phyloP scores from a whole-genome alignment of 2,113 vertebrate genomes.

The Cyanoderma ruficeps region DNA sequence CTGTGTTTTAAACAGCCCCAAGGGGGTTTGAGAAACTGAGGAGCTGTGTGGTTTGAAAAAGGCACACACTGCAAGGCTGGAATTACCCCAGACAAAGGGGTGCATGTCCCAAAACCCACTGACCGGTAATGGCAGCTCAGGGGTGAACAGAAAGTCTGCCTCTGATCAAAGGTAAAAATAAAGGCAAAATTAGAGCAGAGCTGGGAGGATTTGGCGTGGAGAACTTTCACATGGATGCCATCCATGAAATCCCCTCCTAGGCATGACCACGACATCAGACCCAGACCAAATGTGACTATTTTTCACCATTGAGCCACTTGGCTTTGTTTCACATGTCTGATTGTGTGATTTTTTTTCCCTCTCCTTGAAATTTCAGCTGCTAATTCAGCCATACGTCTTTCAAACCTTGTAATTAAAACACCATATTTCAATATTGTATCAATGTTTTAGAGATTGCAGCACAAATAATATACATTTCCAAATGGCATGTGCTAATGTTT shows the following conservation, averaged over 20 bases:
- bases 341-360: not conserved
- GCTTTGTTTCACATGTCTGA: not conserved
- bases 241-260: slow-evolving; percentile 25
- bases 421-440: not conserved
- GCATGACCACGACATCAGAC: not conserved
- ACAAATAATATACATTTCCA: not conserved
- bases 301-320: slow-evolving; percentile 20
- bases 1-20: not conserved
- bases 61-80: not conserved
- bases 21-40: not conserved
- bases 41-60: not conserved
- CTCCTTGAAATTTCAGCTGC: not conserved
- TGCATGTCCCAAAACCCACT: not conserved
- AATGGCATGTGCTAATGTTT: not conserved
- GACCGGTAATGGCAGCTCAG: not conserved
- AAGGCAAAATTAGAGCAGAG: slow-evolving; percentile 46
- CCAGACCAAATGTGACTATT: not conserved
- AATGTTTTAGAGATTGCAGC: not conserved
- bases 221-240: slow-evolving; percentile 3
- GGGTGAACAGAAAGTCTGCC: slow-evolving; percentile 19
- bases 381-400: not conserved
- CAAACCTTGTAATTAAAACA: not conserved
- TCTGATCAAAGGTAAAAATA: slow-evolving; percentile 25
- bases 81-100: not conserved
- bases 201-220: not conserved